Evolutionary conservation across 2,113 vertebrate species (phyloP).

Genomic region (Bungarus multicinctus): DNA sequence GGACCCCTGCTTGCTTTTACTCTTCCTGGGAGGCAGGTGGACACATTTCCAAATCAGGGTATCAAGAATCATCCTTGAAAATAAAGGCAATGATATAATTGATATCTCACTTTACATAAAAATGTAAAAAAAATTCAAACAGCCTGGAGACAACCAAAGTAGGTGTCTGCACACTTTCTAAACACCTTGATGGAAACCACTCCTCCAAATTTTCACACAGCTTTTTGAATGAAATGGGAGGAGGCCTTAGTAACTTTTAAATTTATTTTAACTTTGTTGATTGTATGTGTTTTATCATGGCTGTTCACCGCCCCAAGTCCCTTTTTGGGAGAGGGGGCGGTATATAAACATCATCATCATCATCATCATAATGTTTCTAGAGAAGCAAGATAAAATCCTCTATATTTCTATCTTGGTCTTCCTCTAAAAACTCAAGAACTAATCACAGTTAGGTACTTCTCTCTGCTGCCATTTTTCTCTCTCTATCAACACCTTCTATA

Average conservation of each 20-base stretch:
- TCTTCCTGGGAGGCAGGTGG: background rate
- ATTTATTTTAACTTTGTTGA: too few species aligned
- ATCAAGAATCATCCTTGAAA: background rate
- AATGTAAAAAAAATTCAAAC: background rate
- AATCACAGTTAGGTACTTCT: too few species aligned
- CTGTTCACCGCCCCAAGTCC: too few species aligned
- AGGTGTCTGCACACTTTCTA: background rate
- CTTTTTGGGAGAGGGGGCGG: too few species aligned
- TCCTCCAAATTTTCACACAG: background rate
- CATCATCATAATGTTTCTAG: too few species aligned
- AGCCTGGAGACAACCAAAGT: background rate
- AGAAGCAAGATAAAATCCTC: background rate
- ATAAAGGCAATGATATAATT: background rate
- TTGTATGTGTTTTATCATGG: too few species aligned
- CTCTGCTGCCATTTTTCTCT: background rate
- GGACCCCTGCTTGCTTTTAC: background rate
- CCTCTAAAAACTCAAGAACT: background rate
- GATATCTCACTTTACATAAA: background rate
- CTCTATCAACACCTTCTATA: background rate
- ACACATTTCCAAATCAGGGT: background rate
- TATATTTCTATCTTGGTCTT: background rate
- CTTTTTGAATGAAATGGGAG: background rate
- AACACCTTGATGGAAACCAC: background rate
- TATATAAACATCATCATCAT: too few species aligned
- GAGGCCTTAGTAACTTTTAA: too few species aligned